phyloP scores from a whole-genome alignment of 2,888 invertebrate genomes.

The Cheilosia soror region DNA sequence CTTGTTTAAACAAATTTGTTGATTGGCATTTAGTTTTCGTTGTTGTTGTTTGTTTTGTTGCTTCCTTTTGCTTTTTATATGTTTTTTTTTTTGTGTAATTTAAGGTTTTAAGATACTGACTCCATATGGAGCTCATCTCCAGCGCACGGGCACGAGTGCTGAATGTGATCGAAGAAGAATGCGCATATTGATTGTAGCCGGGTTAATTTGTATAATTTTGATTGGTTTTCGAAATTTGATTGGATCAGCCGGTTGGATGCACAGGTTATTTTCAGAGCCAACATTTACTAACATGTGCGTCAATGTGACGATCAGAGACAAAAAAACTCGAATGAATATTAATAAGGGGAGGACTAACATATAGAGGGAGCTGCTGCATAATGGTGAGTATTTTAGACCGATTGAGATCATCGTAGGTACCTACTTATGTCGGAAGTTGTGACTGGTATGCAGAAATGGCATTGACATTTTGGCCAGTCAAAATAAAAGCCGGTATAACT shows the following conservation, averaged over 20 bases:
- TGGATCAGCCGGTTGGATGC: not conserved
- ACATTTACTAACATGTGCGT: not conserved
- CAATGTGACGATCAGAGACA: not conserved
- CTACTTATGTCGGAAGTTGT: not conserved
- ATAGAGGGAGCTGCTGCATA: not conserved
- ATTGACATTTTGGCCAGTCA: not conserved
- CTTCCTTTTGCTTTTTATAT: not conserved
- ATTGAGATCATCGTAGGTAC: not conserved
- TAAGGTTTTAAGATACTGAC: not conserved
- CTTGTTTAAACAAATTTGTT: slow-evolving; percentile 63
- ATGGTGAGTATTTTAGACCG: not conserved
- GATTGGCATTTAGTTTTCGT: slow-evolving; percentile 38
- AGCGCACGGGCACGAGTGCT: not conserved
- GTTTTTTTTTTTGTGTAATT: slow-evolving; percentile 23
- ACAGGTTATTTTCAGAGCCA: not conserved
- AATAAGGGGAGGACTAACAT: not conserved
- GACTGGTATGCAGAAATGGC: not conserved
- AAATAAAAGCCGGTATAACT: not conserved
- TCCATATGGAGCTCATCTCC: not conserved
- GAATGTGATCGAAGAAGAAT: slow-evolving; percentile 6
- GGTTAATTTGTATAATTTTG: slow-evolving; percentile 4
- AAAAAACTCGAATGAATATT: not conserved
- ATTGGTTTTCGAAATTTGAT: not conserved
- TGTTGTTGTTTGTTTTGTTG: not conserved
- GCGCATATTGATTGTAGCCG: slow-evolving; percentile 13